phyloP scores from a whole-genome alignment of 1,140 invertebrate species.

The Drosophila asahinai region DNA sequence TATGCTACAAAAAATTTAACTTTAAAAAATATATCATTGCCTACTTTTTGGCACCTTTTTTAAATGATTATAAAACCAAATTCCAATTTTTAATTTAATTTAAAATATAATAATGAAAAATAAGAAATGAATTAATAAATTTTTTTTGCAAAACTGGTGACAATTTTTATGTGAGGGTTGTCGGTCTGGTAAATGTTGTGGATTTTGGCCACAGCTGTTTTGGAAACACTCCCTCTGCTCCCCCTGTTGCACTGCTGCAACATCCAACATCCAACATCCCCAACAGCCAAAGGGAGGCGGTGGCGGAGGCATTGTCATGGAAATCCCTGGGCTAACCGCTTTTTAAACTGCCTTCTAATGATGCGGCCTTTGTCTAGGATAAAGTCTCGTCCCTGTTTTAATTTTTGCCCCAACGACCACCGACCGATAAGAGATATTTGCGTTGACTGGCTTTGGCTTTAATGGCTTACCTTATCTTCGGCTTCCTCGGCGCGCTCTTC shows the following conservation, averaged over 20 bases:
- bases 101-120: too few species aligned
- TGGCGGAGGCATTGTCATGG: conserved; percentile 45
- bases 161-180: conserved; percentile 35
- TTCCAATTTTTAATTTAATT: too few species aligned
- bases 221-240: background rate
- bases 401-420: conserved; percentile 7
- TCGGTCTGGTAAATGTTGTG: conserved; percentile 36
- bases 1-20: background rate
- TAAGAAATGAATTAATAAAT: too few species aligned
- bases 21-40: background rate
- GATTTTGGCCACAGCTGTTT: conserved; percentile 41
- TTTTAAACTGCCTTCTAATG: conserved; percentile 65
- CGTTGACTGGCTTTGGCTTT: conserved; percentile 44
- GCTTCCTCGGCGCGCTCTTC: conserved; percentile 95
- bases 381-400: conserved; percentile 48
- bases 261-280: background rate
- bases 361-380: conserved; percentile 27
- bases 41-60: background rate
- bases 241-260: background rate
- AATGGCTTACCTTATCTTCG: conserved; percentile 93
- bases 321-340: conserved; percentile 47
- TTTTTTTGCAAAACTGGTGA: conserved; percentile 38
- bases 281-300: too few species aligned
- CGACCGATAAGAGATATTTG: conserved; percentile 5
- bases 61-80: background rate